Evolutionary conservation across 1,140 invertebrate species (phyloP).

Genomic region (Trigoniulus corallinus): DNA sequence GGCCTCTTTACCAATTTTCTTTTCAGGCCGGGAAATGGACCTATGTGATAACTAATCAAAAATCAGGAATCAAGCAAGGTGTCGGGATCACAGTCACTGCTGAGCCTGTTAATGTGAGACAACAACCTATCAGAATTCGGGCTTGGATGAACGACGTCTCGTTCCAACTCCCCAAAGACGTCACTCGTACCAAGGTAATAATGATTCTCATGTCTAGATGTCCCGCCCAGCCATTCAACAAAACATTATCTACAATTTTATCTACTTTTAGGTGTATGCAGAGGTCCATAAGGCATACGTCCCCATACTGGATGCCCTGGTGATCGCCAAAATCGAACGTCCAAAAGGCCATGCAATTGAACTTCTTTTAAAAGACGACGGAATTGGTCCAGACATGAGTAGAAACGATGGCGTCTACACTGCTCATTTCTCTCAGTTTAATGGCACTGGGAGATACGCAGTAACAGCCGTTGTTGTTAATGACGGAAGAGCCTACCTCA

Average conservation of each 20-base stretch:
- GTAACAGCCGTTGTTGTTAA: constrained; percentile 10
- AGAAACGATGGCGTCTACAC: constrained; percentile 13
- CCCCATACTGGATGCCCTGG: constrained; percentile 9
- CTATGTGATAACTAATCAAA: constrained; percentile 6
- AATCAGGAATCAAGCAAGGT: constrained; percentile 7
- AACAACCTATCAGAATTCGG: background rate
- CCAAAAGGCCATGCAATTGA: constrained; percentile 10
- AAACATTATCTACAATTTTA: too few relatives aligned
- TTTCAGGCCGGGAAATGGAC: constrained; percentile 5
- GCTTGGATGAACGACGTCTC: constrained; percentile 5
- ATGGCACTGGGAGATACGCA: constrained; percentile 12
- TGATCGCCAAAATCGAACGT: constrained; percentile 11
- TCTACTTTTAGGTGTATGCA: too few relatives aligned
- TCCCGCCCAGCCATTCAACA: constrained; percentile 9
- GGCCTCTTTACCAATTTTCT: background rate
- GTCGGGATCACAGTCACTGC: constrained; percentile 6
- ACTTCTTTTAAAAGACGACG: constrained; percentile 11
- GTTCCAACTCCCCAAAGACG: constrained; percentile 9
- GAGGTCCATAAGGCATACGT: constrained; percentile 13
- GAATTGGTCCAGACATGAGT: constrained; percentile 10
- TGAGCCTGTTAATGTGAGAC: constrained; percentile 5
- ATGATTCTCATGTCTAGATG: constrained; percentile 10
- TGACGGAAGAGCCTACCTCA: constrained; percentile 9
- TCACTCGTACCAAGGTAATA: constrained; percentile 10
- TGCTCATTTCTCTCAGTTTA: constrained; percentile 12